Evolutionary conservation across 2,113 vertebrate genomes (phyloP).

Genomic region (Furnarius figulus): DNA sequence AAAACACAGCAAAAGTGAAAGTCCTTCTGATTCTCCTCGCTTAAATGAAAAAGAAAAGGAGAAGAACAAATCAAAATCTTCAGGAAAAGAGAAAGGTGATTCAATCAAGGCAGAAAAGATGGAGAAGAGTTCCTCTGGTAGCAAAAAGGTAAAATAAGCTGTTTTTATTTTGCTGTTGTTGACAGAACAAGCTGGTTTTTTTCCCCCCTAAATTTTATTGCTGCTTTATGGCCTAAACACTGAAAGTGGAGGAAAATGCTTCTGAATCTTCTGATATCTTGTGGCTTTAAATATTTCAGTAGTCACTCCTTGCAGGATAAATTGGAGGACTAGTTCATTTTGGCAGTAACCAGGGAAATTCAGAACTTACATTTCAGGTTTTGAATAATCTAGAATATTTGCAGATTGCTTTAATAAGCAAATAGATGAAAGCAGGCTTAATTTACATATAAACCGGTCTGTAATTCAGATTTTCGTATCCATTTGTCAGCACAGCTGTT

Average conservation of each 20-base stretch:
- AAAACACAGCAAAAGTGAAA: conserved; percentile 93
- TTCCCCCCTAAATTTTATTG: not conserved
- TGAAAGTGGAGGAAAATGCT: not conserved
- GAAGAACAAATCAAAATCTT: conserved; percentile 94
- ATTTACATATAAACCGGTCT: not conserved
- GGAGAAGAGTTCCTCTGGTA: conserved; percentile 91
- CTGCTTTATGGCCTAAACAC: not conserved
- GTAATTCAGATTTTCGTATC: not conserved
- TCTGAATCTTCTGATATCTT: not conserved
- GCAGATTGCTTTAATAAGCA: not conserved
- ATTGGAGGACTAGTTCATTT: not conserved
- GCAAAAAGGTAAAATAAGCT: conserved; percentile 87
- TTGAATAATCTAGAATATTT: not conserved
- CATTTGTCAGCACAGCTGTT: not conserved
- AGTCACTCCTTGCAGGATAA: not conserved
- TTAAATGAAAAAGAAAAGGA: conserved; percentile 90
- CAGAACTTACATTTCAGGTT: not conserved
- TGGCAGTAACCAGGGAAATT: not conserved
- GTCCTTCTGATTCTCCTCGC: conserved; percentile 91
- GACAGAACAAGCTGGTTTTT: not conserved
- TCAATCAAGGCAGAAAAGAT: conserved; percentile 87
- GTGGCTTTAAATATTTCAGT: not conserved
- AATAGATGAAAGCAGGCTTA: not conserved
- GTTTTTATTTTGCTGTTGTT: not conserved
- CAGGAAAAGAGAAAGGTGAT: conserved; percentile 94